Percentiles rank a stretch among this genome's conserved stretches.
Evolutionary conservation across 2,797 vertebrate genomes (phyloP).

Genomic region (Crocidura indochinensis): DNA sequence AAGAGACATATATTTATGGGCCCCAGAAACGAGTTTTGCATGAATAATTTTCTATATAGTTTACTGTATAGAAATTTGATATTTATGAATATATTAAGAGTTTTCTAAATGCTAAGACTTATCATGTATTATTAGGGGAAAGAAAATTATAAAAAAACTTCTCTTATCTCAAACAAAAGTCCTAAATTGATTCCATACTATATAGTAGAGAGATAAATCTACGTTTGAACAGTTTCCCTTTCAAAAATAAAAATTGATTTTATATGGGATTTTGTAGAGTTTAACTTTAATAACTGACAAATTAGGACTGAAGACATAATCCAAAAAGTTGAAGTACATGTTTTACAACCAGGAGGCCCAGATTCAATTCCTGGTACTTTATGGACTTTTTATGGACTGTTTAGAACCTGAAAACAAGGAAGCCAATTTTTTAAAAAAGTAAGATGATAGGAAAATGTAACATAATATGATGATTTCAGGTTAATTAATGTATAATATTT

Average conservation of each 20-base stretch:
- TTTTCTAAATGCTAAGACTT: not conserved
- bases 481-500: not conserved
- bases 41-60: not conserved
- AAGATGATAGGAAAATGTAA: not conserved
- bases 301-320: too few relatives aligned
- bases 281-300: not conserved
- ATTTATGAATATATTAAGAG: not conserved
- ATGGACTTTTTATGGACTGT: too few relatives aligned
- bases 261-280: not conserved
- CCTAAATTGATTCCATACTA: not conserved
- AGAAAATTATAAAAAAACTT: not conserved
- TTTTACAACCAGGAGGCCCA: too few relatives aligned
- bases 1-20: too few relatives aligned
- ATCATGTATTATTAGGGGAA: not conserved
- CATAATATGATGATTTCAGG: not conserved
- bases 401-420: too few relatives aligned
- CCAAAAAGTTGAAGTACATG: too few relatives aligned
- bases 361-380: too few relatives aligned
- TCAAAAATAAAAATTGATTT: not conserved
- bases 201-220: not conserved
- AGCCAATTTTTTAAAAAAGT: too few relatives aligned
- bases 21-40: too few relatives aligned
- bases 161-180: not conserved
- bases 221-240: not conserved
- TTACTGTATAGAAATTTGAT: not conserved